Evolutionary conservation across 2,113 vertebrate species (phyloP).

Genomic region (Hydrolagus affinis): DNA sequence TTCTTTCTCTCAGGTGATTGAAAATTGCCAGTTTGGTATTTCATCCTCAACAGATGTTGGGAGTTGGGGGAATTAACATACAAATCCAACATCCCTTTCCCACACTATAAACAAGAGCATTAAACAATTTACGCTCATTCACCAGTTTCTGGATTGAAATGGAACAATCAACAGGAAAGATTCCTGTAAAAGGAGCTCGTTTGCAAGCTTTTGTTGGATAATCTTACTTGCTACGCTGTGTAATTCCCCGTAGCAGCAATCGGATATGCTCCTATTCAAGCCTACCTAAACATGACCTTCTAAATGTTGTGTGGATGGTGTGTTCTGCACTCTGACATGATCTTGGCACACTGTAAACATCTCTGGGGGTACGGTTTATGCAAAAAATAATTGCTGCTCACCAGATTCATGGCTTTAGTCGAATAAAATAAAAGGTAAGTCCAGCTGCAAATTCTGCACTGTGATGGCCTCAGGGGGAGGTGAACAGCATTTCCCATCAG

Average conservation of each 20-base stretch:
- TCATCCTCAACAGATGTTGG: neutral
- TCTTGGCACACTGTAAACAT: neutral
- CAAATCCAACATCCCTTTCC: neutral
- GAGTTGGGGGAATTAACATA: neutral
- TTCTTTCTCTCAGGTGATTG: neutral
- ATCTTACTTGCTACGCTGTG: neutral
- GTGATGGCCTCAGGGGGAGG: no score
- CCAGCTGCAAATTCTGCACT: no score
- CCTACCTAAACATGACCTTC: neutral
- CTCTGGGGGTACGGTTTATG: neutral
- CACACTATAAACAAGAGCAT: neutral
- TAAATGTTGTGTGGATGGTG: neutral
- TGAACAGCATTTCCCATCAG: no score
- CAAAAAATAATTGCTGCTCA: neutral
- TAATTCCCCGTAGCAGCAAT: neutral
- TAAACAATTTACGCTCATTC: conserved; percentile 1
- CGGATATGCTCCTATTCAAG: neutral
- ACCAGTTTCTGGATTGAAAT: neutral
- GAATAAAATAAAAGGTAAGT: no score
- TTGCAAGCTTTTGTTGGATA: neutral
- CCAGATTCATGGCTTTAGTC: neutral
- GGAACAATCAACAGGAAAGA: neutral
- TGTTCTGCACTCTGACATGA: neutral
- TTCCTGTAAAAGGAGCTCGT: neutral
- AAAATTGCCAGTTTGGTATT: neutral